Evolutionary conservation across 2,113 vertebrate species (phyloP), one percentile per base, ranked within the genome.

Genomic region (Symphodus melops): DNA sequence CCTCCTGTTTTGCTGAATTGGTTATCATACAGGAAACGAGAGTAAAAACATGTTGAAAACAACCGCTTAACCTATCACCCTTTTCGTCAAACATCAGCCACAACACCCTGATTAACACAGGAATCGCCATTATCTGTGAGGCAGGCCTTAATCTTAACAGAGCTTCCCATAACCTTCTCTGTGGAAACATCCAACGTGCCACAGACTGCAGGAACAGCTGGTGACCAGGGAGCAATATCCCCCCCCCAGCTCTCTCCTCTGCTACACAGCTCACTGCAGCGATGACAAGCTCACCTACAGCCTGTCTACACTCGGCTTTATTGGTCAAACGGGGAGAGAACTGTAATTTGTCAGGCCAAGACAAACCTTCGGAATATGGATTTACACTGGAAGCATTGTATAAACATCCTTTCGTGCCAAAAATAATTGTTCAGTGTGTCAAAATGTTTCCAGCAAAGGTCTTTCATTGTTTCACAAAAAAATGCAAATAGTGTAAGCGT

Each of bases 151-250:
- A 90, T 90, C 91, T 73, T 64, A 62, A 75, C 83, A 8, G 33
- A 85, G 86, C 84, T 94, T 93, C 91, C 92, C 87, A 92, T 91
- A 93, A 93, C 92, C 88, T 92, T 94, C 91, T 86, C 60, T 68
- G 82, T 77, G 91, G 75, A 90, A 93, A 94, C 93, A 93, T 92
- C 90, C 84, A 55, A 81, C 28, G 7, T 89, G 86, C 84, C 78
- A 80, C 72, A 87, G 83, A 89, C 88, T 75, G 73, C 73, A 78
- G 86, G 90, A 92, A 87, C 92, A 93, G 84, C 87, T 84, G 89
- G 88, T 90, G 84, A 91, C 86, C 82, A 83, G 84, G 87, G 77
- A 86, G 87, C 28, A 76, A 92, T 79, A 86, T 65, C 68, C 63
- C 56, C 71, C 64, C 71, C 67, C 77, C 68, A 0, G 7, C 68